Base-by-base conservation (phyloP, 2,797 vertebrate species). In the Craterocephalus amniculus region DNA sequence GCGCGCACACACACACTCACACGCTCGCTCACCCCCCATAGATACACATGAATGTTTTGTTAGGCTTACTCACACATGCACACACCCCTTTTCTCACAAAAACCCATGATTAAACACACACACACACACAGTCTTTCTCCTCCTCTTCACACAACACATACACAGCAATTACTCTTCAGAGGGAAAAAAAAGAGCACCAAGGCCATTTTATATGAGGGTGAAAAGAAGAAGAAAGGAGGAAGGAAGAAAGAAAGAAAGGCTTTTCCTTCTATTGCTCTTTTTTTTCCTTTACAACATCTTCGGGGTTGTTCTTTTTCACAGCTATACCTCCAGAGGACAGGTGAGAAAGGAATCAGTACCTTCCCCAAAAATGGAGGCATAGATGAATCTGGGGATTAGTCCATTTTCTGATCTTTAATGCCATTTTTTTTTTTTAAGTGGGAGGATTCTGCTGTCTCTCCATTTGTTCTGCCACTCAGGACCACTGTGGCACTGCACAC, bases 161-260 rank as follows among this genome's bases (percentile, higher is more conserved):
- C 79, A 74, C 8, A 84, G 55, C 87, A 91, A 93, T 93, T 89
- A 91, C 87, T 90, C 88, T 88, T 87, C 86, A 80, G 69, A 65
- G 78, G 71, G 66, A 52, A 9, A 64, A 67, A 75, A 79, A 87
- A 87, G 76, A 88, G 78, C 80, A 88, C 86, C 85, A 87, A 87
- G 88, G 89, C 90, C 85, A 86, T 91, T 92, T 93, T 90, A 83
- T 58, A 65, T 73, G 72, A 79, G 72, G 79, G 80, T 81, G 70
- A 79, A 79, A 72, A 78, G 58, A 76, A 70, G 62, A 72, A 76
- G 77, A 68, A 85, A 85, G 78, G 70, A 62, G 3, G 31, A 7
- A 71, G 77, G 58, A 77, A 73, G 63, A 72, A 77, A 77, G 68
- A 85, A 86, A 76, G 71, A 63, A 77, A 26, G 70, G 76, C 67